Evolutionary conservation across 2,113 vertebrate species (phyloP).

Genomic region (Microcebus murinus): DNA sequence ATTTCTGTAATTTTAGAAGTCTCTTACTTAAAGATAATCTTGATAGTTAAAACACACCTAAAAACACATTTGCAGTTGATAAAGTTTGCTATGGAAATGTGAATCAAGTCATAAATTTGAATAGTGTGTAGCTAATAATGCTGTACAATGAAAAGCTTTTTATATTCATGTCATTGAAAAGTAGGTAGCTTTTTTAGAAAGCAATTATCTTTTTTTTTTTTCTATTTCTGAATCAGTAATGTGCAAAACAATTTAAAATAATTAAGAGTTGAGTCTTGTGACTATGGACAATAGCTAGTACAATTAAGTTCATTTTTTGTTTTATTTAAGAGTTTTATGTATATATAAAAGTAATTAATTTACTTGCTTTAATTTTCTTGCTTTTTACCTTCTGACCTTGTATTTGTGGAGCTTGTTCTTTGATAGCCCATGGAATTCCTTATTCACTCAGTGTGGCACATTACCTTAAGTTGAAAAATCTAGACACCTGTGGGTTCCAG

Average conservation of each 20-base stretch:
- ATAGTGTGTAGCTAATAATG: neutral
- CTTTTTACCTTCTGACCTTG: neutral
- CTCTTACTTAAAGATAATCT: neutral
- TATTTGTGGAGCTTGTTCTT: neutral
- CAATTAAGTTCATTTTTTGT: neutral
- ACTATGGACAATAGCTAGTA: neutral
- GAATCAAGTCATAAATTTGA: neutral
- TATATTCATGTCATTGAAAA: conserved; percentile 42
- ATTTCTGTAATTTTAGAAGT: neutral
- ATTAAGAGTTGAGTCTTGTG: conserved; percentile 51
- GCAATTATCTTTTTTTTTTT: neutral
- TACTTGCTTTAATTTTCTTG: neutral
- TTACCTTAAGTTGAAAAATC: neutral
- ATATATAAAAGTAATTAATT: neutral
- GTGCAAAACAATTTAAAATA: conserved; percentile 44
- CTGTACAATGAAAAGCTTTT: neutral
- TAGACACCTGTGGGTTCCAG: fast-evolving
- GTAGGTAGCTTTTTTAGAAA: neutral
- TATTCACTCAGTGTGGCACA: neutral
- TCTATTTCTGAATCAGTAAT: neutral
- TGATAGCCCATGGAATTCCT: neutral
- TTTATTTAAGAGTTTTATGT: neutral
- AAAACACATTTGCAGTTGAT: neutral
- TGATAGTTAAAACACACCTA: neutral
- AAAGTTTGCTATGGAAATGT: neutral